These are phyloP conservation scores for Drosophila bipectinata DNA, from an alignment of 1,140 invertebrate species.

Conservation along the genomic window DNA sequence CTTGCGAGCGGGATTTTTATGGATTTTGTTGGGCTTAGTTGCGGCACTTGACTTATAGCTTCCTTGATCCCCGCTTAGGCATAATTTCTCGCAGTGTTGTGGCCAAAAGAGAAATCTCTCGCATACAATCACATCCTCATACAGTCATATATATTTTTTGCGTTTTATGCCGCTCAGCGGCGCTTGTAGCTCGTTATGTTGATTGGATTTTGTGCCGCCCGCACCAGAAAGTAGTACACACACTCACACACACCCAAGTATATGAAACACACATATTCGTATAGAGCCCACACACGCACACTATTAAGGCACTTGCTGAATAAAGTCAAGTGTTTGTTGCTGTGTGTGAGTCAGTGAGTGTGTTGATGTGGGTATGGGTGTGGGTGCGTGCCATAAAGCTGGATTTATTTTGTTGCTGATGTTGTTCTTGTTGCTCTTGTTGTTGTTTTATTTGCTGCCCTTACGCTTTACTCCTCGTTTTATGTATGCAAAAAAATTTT, in stretches of 20 bases:
- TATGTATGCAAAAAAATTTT: constrained; percentile 78
- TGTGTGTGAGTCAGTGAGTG: constrained; percentile 14
- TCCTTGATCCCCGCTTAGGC: background rate
- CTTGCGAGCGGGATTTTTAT: constrained; percentile 6
- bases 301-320: constrained; percentile 76
- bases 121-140: constrained; percentile 42
- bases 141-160: constrained; percentile 58
- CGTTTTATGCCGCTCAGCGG: constrained; percentile 78
- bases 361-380: constrained; percentile 20
- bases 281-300: constrained; percentile 50
- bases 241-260: constrained; percentile 27
- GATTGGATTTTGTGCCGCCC: constrained; percentile 82
- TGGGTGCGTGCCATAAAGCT: constrained; percentile 75
- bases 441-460: constrained; percentile 53
- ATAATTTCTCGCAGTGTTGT: constrained; percentile 37
- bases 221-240: constrained; percentile 76
- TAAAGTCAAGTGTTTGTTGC: constrained; percentile 76
- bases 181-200: constrained; percentile 82
- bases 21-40: background rate
- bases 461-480: constrained; percentile 56
- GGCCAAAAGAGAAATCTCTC: constrained; percentile 27
- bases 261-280: background rate
- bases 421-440: background rate
- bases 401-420: constrained; percentile 68
- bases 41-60: constrained; percentile 2